These are phyloP conservation scores for Brachypterus glaber DNA, from an alignment of 2,888 invertebrate species.

Conservation along the genomic window DNA sequence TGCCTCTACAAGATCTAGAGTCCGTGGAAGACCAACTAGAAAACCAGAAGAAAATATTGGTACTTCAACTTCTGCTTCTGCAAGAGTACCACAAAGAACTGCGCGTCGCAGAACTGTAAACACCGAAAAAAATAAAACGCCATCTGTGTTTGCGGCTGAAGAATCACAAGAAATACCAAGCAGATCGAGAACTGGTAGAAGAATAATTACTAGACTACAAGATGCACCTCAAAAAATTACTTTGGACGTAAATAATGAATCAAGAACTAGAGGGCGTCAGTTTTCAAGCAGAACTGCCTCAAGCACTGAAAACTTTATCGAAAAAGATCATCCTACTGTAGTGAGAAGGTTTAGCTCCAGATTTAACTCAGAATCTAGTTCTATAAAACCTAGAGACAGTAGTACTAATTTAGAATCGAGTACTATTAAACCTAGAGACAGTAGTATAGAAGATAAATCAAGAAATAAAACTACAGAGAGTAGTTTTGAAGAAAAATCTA, in stretches of 20 bases:
- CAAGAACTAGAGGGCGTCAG: background rate
- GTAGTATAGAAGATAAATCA: no score
- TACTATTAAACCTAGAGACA: background rate
- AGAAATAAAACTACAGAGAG: background rate
- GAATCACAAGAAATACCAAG: slow-evolving; percentile 23
- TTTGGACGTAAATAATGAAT: slow-evolving; percentile 9
- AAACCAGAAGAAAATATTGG: slow-evolving; percentile 8
- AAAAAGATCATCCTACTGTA: background rate
- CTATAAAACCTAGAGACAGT: no score
- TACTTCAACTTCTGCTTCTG: slow-evolving; percentile 14
- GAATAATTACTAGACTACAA: slow-evolving; percentile 10
- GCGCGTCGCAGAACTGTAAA: slow-evolving; percentile 10
- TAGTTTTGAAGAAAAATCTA: background rate
- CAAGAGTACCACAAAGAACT: slow-evolving; percentile 8
- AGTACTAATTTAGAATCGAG: background rate
- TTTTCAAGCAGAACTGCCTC: background rate
- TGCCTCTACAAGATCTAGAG: slow-evolving; percentile 17
- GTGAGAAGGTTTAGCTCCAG: background rate
- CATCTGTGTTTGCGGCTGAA: slow-evolving; percentile 23
- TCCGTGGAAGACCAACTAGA: slow-evolving; percentile 19
- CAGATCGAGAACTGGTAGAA: slow-evolving; percentile 27
- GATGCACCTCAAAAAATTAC: slow-evolving; percentile 19
- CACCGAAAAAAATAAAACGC: slow-evolving; percentile 10
- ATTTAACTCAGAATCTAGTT: background rate
- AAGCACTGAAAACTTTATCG: background rate